Conservation (phyloP, 2,888 invertebrate species). For the Metallyticus violacea region DNA sequence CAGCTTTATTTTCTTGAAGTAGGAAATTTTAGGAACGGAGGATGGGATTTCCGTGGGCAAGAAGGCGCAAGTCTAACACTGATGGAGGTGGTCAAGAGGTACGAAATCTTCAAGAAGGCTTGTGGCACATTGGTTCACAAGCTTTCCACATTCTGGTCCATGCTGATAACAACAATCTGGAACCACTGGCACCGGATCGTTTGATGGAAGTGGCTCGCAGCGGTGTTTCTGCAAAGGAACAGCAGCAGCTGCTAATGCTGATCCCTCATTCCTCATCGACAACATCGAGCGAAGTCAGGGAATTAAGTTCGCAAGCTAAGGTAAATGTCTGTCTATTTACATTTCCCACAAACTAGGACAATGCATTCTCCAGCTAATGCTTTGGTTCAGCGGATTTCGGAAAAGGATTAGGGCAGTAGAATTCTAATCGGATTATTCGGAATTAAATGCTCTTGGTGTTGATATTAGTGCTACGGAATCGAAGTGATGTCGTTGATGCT, state of each 20-base stretch:
- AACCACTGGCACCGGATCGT: not conserved
- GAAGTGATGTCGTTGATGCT: no score
- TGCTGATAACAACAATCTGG: conserved; percentile 2
- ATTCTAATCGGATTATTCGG: no score
- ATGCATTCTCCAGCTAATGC: no score
- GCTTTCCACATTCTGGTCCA: conserved; percentile 74
- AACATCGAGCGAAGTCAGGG: not conserved
- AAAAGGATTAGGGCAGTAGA: no score
- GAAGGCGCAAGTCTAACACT: not conserved
- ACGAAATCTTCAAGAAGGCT: conserved; percentile 68
- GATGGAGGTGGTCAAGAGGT: conserved; percentile 49
- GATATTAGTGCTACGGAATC: no score
- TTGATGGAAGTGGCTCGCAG: conserved; percentile 12
- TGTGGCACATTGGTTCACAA: conserved; percentile 75
- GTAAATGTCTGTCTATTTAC: not conserved
- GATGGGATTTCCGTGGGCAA: not conserved
- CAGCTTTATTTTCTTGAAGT: not conserved
- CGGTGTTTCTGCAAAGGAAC: conserved; percentile 11
- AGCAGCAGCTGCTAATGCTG: conserved; percentile 24
- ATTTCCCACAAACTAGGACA: no score
- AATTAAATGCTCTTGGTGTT: no score
- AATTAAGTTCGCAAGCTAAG: not conserved
- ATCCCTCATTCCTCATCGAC: conserved; percentile 25
- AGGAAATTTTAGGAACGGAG: not conserved
- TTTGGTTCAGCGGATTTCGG: no score